Evolutionary conservation across 92 coral and sea anemone genomes (phyloP).

Genomic region (Virgularia gustaviana): DNA sequence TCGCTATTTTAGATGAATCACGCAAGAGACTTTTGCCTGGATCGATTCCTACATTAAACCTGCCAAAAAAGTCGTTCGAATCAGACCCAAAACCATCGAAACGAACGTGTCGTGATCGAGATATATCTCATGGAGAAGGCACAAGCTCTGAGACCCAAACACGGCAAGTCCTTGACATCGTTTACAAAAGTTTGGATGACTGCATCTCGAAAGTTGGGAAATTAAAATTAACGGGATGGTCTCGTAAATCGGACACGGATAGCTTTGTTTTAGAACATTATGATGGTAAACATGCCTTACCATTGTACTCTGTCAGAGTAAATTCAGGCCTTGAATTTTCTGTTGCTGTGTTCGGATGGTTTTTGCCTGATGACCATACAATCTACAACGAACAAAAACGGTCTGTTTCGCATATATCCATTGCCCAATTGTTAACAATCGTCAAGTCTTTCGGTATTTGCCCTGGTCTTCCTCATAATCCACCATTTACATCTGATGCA

Average conservation of each 20-base stretch:
- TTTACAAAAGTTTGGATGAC: background rate
- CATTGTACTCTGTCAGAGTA: constrained; percentile 48
- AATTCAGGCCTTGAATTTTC: constrained; percentile 57
- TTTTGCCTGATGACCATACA: constrained; percentile 52
- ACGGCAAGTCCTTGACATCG: too few relatives aligned
- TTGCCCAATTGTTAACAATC: constrained; percentile 2
- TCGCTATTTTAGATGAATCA: background rate
- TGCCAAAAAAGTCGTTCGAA: background rate
- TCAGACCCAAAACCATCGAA: background rate
- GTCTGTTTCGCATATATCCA: constrained; percentile 10
- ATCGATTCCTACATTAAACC: background rate
- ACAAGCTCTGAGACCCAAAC: background rate
- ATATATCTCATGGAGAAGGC: background rate
- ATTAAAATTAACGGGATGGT: constrained; percentile 52
- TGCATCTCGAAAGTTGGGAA: constrained; percentile 23
- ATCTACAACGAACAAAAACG: constrained; percentile 35
- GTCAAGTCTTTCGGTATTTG: constrained; percentile 22
- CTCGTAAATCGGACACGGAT: constrained; percentile 17
- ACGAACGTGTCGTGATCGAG: background rate
- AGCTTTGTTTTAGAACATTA: constrained; percentile 43
- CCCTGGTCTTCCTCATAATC: constrained; percentile 13
- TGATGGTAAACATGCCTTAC: constrained; percentile 46
- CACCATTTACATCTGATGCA: constrained; percentile 25
- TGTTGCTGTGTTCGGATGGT: constrained; percentile 52
- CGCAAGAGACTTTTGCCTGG: background rate